Conservation (phyloP, 1,140 invertebrate species). For the Aporrectodea caliginosa region DNA sequence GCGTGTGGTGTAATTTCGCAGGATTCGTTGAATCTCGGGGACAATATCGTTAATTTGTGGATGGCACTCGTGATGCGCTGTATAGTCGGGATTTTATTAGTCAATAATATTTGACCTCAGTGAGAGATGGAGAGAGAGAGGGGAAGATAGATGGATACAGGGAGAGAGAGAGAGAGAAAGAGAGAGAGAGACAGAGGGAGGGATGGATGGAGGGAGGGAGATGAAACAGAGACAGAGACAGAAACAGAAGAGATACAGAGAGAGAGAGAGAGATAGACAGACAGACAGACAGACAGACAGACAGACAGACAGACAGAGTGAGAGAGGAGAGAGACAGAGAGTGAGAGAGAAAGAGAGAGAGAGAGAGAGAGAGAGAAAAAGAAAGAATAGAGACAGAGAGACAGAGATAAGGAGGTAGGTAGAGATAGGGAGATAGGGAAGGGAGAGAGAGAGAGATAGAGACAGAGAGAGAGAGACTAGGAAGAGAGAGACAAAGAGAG, state of each 20-base stretch:
- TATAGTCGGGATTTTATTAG: too few relatives aligned
- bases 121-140: neutral
- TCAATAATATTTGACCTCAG: too few relatives aligned
- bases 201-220: neutral
- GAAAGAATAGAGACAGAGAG: slow-evolving; percentile 24
- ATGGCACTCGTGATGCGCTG: too few relatives aligned
- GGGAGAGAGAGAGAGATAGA: neutral
- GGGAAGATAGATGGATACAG: too few relatives aligned
- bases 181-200: neutral
- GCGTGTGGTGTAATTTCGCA: too few relatives aligned
- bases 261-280: neutral
- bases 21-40: too few relatives aligned
- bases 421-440: neutral
- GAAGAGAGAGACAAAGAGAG: too few relatives aligned
- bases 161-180: neutral
- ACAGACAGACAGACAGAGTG: neutral
- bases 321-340: slow-evolving; percentile 41
- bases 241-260: neutral
- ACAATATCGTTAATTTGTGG: too few relatives aligned
- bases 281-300: neutral
- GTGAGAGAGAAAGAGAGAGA: slow-evolving; percentile 30
- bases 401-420: slow-evolving; percentile 21
- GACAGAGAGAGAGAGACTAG: neutral
- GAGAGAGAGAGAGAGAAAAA: slow-evolving; percentile 18
- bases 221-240: neutral